Evolutionary conservation across 23 tunicate species (phyloP), one percentile per base, ranked within the genome.

Genomic region (Diplosoma virens): DNA sequence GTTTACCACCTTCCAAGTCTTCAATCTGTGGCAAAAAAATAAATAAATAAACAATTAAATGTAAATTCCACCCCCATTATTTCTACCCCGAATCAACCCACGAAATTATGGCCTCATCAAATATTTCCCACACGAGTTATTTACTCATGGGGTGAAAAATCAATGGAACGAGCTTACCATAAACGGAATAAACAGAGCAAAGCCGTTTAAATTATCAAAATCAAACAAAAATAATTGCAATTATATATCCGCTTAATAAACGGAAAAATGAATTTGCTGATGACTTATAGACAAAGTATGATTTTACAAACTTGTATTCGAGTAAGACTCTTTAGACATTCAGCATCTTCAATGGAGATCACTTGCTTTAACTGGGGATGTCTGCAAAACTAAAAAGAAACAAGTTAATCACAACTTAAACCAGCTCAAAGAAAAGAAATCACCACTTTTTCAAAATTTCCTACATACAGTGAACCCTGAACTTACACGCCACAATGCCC

Each of bases 351-450:
- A 79, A 67, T 74, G 26, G 89, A 84, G 3, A 90, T 68, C 0
- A 90, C 97, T 24, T 79, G 86, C 33, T 81, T 79, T 25, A 90
- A 59, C 32, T 90, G 89, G 29, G 87, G 78, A 74, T 90, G 97
- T 16, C 67, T 65, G 18, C 89, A 78, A 79, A 90, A 90, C 97
- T 90, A 47, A 1, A 48, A 50, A 68, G 58, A 72, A 17, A 24
- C 4, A 72, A 11, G 3, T 65, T 65, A 41, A 41, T 41, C 11
- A 9, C 11, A 7, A 41, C 11, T 41, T 9, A 41, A 41, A 14
- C 9, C 9, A 41, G 14, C 50, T 41, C 9, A 41, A 9, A 41
- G 9, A 41, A 41, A 41, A 7, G 50, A n/a, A n/a, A n/a, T n/a
- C n/a, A n/a, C n/a, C n/a, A n/a, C n/a, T n/a, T n/a, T n/a, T n/a